Conservation (phyloP, 2,113 vertebrate species). For the Neopipo cinnamomea region DNA sequence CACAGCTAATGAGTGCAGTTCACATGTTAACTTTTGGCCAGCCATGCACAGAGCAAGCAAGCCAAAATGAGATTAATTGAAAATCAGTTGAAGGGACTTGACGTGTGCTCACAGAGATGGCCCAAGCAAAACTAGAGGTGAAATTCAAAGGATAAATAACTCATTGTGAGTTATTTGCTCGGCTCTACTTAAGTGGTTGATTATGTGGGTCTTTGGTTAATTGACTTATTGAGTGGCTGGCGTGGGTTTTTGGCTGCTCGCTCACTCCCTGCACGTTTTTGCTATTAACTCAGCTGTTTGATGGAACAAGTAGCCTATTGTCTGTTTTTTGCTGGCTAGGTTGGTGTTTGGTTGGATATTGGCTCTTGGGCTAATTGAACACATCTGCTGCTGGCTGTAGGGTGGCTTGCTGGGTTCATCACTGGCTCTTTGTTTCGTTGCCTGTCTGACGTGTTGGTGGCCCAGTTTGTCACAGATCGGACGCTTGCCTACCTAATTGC, state of each 20-base stretch:
- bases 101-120: conserved; percentile 25
- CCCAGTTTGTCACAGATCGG: not conserved
- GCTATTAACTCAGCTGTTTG: conserved; percentile 72
- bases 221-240: conserved; percentile 64
- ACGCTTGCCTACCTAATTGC: not conserved
- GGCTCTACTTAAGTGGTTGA: conserved; percentile 50
- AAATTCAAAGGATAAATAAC: conserved; percentile 53
- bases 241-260: conserved; percentile 52
- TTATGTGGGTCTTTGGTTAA: conserved; percentile 66
- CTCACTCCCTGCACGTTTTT: conserved; percentile 56
- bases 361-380: conserved; percentile 68
- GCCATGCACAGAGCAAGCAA: not conserved
- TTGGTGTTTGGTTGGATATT: conserved; percentile 68
- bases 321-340: conserved; percentile 61
- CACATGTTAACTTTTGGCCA: conserved; percentile 40
- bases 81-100: conserved; percentile 21
- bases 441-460: not conserved
- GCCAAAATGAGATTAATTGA: conserved; percentile 39
- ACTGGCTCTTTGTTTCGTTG: conserved; percentile 53
- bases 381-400: conserved; percentile 61
- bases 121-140: conserved; percentile 27
- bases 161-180: conserved; percentile 52
- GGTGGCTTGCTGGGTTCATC: conserved; percentile 34
- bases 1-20: conserved; percentile 1
- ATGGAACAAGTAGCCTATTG: conserved; percentile 69